These are phyloP conservation scores for Taurulus bubalis DNA, from an alignment of 2,113 vertebrate species.

Conservation along the genomic window DNA sequence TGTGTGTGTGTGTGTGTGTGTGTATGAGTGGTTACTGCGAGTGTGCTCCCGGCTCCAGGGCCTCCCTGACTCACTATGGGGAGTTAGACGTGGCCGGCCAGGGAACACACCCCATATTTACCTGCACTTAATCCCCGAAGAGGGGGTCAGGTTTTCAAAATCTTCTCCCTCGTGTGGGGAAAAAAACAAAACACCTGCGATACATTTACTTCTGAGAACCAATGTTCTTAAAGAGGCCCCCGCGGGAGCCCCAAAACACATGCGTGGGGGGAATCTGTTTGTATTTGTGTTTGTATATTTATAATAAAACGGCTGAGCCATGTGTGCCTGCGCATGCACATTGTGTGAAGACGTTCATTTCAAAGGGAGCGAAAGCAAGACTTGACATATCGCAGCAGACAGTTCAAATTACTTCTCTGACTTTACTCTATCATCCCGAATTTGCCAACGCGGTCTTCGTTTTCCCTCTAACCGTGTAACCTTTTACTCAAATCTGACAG, in stretches of 20 bases:
- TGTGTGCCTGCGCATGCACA: slow-evolving; percentile 5
- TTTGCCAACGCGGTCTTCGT: slow-evolving; percentile 59
- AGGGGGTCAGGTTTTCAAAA: slow-evolving; percentile 67
- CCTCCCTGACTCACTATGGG: slow-evolving; percentile 62
- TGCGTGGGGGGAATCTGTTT: slow-evolving; percentile 44
- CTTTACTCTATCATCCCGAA: slow-evolving; percentile 72
- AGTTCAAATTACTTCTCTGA: slow-evolving; percentile 75
- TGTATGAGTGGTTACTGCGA: background rate
- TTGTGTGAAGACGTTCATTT: slow-evolving; percentile 36
- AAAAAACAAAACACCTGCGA: slow-evolving; percentile 68
- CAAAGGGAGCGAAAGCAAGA: slow-evolving; percentile 31
- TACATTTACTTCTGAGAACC: slow-evolving; percentile 67
- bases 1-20: slow-evolving; percentile 27
- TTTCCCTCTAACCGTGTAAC: slow-evolving; percentile 56
- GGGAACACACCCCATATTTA: slow-evolving; percentile 64
- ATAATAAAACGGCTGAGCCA: slow-evolving; percentile 44
- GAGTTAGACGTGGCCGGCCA: slow-evolving; percentile 48
- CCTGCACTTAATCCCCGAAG: slow-evolving; percentile 73
- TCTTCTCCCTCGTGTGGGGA: slow-evolving; percentile 48
- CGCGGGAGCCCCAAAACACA: slow-evolving; percentile 51
- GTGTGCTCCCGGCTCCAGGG: slow-evolving; percentile 47
- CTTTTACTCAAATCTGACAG: slow-evolving; percentile 78
- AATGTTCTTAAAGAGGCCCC: slow-evolving; percentile 70
- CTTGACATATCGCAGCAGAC: slow-evolving; percentile 56
- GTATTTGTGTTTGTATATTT: slow-evolving; percentile 48